Conservation (phyloP, 2,888 invertebrate genomes). For the Stenchaetothrips biformis region DNA sequence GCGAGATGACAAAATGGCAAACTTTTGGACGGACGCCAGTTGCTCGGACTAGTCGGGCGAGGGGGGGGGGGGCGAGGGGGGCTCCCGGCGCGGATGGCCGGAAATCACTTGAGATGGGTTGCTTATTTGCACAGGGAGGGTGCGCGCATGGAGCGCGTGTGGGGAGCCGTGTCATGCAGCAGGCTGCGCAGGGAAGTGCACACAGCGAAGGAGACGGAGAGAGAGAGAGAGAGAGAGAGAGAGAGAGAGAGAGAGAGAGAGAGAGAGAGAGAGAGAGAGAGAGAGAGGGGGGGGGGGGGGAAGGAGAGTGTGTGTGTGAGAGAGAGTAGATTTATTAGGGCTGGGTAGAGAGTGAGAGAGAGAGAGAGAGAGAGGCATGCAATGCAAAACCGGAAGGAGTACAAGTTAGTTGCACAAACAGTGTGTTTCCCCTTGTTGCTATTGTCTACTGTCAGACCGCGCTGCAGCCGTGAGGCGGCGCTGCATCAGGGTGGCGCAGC, state of each 20-base stretch:
- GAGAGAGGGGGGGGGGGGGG: slow-evolving; percentile 3
- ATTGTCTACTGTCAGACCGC: slow-evolving; percentile 7
- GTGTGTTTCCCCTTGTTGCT: slow-evolving; percentile 1
- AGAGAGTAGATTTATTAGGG: background rate
- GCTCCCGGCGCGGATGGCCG: too few species aligned
- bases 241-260: background rate
- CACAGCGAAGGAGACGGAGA: too few species aligned
- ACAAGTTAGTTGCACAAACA: slow-evolving; percentile 13
- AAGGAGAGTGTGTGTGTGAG: slow-evolving; percentile 1
- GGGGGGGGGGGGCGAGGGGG: too few species aligned
- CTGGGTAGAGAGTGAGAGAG: background rate
- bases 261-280: slow-evolving; percentile 29
- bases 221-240: slow-evolving; percentile 21
- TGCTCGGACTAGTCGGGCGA: too few species aligned
- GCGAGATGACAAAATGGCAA: too few species aligned
- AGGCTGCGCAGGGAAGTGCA: too few species aligned
- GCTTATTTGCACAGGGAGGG: too few species aligned
- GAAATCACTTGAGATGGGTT: too few species aligned
- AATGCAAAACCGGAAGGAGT: slow-evolving; percentile 21
- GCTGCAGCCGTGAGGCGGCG: background rate
- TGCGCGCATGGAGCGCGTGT: too few species aligned
- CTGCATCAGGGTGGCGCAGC: too few species aligned
- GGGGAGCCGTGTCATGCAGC: too few species aligned
- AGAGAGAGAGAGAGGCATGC: background rate
- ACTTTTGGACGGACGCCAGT: too few species aligned